Conservation (phyloP, 2,113 vertebrate species). For the Macrotus californicus region DNA sequence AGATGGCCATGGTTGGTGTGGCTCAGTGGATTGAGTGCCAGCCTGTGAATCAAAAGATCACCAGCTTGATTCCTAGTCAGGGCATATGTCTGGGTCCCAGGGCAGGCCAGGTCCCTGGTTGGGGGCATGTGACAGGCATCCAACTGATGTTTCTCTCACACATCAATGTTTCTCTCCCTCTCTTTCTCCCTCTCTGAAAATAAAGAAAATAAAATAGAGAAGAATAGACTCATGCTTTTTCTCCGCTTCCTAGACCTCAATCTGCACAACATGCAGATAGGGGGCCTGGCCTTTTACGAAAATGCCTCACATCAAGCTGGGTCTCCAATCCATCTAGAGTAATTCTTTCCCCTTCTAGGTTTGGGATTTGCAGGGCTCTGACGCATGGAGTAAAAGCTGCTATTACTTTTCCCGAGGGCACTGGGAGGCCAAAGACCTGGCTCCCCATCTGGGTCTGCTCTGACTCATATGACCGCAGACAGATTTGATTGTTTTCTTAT, state of each 20-base stretch:
- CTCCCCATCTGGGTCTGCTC: conserved; percentile 55
- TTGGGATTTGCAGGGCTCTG: conserved; percentile 24
- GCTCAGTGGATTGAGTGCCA: too few species aligned
- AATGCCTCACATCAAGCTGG: background rate
- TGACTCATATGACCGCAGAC: conserved; percentile 65
- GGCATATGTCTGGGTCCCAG: too few species aligned
- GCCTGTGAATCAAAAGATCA: too few species aligned
- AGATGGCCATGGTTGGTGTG: too few species aligned
- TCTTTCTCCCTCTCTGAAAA: too few species aligned
- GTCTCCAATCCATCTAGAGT: conserved; percentile 21
- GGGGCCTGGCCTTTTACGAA: conserved; percentile 1
- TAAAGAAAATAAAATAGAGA: background rate
- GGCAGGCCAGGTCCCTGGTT: too few species aligned
- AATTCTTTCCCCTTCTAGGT: background rate
- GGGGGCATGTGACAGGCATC: too few species aligned
- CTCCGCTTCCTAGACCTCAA: background rate
- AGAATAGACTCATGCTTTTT: background rate
- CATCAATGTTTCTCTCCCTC: too few species aligned
- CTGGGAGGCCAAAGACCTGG: conserved; percentile 41
- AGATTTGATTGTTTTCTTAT: conserved; percentile 74
- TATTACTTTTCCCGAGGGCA: conserved; percentile 51
- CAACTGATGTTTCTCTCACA: too few species aligned
- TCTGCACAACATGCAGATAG: background rate
- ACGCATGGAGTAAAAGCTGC: conserved; percentile 6
- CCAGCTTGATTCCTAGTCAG: too few species aligned